Evolutionary conservation across 92 coral and sea anemone genomes (phyloP).

Genomic region (Epizoanthus illoricatus): DNA sequence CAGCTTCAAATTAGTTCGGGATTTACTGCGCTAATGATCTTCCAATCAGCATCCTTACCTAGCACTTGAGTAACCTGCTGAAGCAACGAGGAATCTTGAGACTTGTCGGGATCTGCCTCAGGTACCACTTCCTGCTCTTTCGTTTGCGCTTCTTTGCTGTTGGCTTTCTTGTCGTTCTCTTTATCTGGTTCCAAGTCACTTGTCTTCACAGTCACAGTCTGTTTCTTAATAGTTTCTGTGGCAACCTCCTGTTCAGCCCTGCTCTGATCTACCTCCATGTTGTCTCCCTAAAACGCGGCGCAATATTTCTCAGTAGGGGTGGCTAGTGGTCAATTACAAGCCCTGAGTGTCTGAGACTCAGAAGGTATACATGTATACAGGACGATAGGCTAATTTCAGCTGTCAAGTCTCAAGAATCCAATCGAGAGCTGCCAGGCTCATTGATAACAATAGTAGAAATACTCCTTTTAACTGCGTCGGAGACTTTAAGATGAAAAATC

Average conservation of each 20-base stretch:
- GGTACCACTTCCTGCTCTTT: slow-evolving; percentile 18
- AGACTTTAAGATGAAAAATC: no score
- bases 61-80: slow-evolving; percentile 89
- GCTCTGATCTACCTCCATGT: slow-evolving; percentile 5
- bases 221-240: slow-evolving; percentile 20
- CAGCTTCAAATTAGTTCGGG: background rate
- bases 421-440: no score
- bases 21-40: background rate
- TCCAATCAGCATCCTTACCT: slow-evolving; percentile 10
- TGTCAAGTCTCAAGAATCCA: no score
- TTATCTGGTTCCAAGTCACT: slow-evolving; percentile 43
- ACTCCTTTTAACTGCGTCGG: no score
- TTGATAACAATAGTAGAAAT: no score
- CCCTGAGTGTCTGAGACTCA: no score
- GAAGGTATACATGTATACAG: no score
- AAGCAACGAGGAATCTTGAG: slow-evolving; percentile 67
- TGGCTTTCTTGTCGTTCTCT: slow-evolving; percentile 12
- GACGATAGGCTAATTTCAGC: no score
- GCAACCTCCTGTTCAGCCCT: slow-evolving; percentile 23
- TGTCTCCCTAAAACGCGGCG: slow-evolving; percentile 3
- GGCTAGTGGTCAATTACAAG: background rate
- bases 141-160: slow-evolving; percentile 2
- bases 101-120: slow-evolving; percentile 39
- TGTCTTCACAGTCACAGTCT: slow-evolving; percentile 45
- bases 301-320: no score